These are phyloP conservation scores for Zaprionus ghesquierei DNA, from an alignment of 1,140 invertebrate genomes.

Conservation along the genomic window DNA sequence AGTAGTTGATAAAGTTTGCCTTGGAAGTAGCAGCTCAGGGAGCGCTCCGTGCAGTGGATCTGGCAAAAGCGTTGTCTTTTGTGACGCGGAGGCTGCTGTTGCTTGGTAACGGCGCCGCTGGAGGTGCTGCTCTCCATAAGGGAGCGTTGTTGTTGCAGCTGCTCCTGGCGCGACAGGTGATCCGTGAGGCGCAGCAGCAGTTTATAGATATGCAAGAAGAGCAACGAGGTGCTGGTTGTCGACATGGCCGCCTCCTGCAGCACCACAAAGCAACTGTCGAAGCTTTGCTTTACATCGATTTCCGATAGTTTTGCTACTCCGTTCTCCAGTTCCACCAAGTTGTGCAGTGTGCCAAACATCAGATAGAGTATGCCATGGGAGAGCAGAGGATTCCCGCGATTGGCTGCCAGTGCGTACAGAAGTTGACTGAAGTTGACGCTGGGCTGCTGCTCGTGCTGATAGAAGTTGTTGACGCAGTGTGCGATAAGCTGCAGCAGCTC, in stretches of 20 bases:
- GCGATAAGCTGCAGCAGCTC: slow-evolving; percentile 67
- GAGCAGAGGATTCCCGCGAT: slow-evolving; percentile 40
- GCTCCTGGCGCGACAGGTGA: slow-evolving; percentile 55
- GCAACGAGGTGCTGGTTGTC: slow-evolving; percentile 18
- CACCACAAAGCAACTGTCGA: slow-evolving; percentile 66
- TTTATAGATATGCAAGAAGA: slow-evolving; percentile 66
- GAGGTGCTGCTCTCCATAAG: slow-evolving; percentile 65
- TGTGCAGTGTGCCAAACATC: slow-evolving; percentile 72
- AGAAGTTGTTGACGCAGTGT: slow-evolving; percentile 70
- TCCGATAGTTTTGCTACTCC: slow-evolving; percentile 45
- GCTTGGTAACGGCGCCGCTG: slow-evolving; percentile 43
- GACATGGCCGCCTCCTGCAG: slow-evolving; percentile 41
- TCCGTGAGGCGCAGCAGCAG: slow-evolving; percentile 59
- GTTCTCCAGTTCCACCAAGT: slow-evolving; percentile 61
- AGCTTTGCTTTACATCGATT: slow-evolving; percentile 54
- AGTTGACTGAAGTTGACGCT: slow-evolving; percentile 65
- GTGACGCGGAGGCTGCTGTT: slow-evolving; percentile 49
- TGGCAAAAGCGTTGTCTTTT: slow-evolving; percentile 51
- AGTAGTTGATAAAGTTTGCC: slow-evolving; percentile 61
- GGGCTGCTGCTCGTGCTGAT: slow-evolving; percentile 48
- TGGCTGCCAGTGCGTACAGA: slow-evolving; percentile 60
- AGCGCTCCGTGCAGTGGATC: slow-evolving; percentile 55
- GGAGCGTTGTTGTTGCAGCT: slow-evolving; percentile 49
- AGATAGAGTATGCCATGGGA: slow-evolving; percentile 63
- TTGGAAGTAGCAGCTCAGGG: slow-evolving; percentile 73